phyloP scores from a whole-genome alignment of 2,888 invertebrate species.

The Toxonevra muliebris region DNA sequence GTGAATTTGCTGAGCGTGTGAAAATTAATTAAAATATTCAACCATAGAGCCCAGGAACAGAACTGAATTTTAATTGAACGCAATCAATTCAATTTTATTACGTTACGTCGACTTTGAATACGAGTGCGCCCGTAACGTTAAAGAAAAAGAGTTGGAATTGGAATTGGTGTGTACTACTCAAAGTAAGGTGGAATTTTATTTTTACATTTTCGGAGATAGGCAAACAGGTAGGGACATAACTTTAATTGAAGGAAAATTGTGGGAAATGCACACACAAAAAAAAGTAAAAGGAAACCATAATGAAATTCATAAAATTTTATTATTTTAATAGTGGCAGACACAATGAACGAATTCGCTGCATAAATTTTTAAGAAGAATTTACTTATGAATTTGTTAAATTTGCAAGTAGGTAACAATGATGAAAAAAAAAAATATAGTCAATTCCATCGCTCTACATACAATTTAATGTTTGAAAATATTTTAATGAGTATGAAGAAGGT shows the following conservation, averaged over 20 bases:
- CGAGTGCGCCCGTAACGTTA: neutral
- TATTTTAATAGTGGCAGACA: neutral
- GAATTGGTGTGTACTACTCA: neutral
- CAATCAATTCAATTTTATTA: constrained; percentile 64
- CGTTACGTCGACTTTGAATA: constrained; percentile 41
- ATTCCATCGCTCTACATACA: too few species aligned
- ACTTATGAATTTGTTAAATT: too few species aligned
- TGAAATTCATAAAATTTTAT: constrained; percentile 9
- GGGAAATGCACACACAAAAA: neutral
- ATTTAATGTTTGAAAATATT: too few species aligned
- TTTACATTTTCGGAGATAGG: neutral
- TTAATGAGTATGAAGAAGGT: too few species aligned
- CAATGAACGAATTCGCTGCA: too few species aligned
- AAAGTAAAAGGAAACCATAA: neutral
- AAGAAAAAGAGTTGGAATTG: neutral
- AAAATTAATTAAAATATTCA: constrained; percentile 65
- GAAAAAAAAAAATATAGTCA: too few species aligned
- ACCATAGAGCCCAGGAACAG: constrained; percentile 46
- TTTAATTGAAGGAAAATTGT: neutral
- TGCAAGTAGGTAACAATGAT: too few species aligned
- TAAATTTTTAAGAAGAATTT: too few species aligned
- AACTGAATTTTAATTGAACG: constrained; percentile 65
- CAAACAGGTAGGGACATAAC: neutral
- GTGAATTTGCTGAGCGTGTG: constrained; percentile 58
- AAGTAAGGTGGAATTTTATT: neutral